Percentiles rank a stretch among this genome's conserved stretches.
Evolutionary conservation across 92 coral and sea anemone genomes (phyloP).

Genomic region (Ricordea florida): DNA sequence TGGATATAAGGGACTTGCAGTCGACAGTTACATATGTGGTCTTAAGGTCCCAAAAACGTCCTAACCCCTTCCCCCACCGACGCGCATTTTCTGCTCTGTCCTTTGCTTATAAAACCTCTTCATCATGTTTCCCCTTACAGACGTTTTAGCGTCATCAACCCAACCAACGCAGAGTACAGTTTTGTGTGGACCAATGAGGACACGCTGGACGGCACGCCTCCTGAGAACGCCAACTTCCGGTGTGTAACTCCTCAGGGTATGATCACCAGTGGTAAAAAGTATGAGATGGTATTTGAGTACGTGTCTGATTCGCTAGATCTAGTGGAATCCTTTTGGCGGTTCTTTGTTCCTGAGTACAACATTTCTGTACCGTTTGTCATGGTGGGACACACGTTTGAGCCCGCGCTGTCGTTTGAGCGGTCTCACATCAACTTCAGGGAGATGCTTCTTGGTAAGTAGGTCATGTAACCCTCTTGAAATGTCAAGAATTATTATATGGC

Average conservation of each 20-base stretch:
- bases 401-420: constrained; percentile 92
- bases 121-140: no score
- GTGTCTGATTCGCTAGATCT: constrained; percentile 90
- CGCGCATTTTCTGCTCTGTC: no score
- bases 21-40: no score
- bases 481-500: no score
- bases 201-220: constrained; percentile 71
- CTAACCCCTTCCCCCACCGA: no score
- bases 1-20: no score
- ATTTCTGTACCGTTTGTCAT: constrained; percentile 94
- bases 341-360: constrained; percentile 92
- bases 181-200: constrained; percentile 96
- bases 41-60: no score
- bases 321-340: constrained; percentile 98
- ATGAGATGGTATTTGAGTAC: constrained; percentile 88
- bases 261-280: constrained; percentile 92
- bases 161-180: constrained; percentile 76
- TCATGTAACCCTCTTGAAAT: no score
- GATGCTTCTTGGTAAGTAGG: constrained; percentile 85
- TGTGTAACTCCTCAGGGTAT: constrained; percentile 77
- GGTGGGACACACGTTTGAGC: constrained; percentile 98
- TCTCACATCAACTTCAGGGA: constrained; percentile 98
- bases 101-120: no score
- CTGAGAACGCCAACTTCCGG: constrained; percentile 80
- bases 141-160: constrained; percentile 89